phyloP scores from a whole-genome alignment of 1,140 invertebrate genomes.

The Dendrolimus punctatus region DNA sequence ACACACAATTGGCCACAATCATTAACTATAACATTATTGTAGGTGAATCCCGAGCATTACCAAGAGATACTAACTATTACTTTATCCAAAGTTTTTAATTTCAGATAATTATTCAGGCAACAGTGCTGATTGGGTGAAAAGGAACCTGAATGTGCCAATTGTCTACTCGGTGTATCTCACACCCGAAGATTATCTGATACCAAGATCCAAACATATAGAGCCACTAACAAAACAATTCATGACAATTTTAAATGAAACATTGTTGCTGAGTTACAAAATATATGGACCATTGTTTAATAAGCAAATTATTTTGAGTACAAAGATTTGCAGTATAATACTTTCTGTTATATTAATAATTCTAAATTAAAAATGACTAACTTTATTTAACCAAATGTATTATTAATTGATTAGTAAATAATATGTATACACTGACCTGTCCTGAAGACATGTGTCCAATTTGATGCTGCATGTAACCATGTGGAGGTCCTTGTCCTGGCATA shows the following conservation, averaged over 20 bases:
- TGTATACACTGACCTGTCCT: conserved; percentile 53
- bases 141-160: conserved; percentile 44
- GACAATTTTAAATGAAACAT: conserved; percentile 36
- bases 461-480: conserved; percentile 72
- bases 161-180: conserved; percentile 47
- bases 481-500: conserved; percentile 67
- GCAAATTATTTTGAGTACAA: conserved; percentile 5
- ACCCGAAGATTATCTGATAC: conserved; percentile 22
- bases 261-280: conserved; percentile 36
- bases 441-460: conserved; percentile 65
- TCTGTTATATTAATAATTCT: not conserved
- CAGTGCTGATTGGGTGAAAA: conserved; percentile 56
- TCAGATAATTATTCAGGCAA: conserved; percentile 53
- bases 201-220: conserved; percentile 23
- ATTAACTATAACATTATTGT: too few species aligned
- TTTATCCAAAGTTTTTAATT: conserved; percentile 11
- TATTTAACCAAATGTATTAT: too few species aligned
- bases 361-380: not conserved
- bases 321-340: not conserved
- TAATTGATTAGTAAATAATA: not conserved
- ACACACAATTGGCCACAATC: too few species aligned
- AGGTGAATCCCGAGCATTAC: too few species aligned
- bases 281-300: conserved; percentile 47
- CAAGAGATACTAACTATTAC: not conserved
- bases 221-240: conserved; percentile 26